phyloP scores from a whole-genome alignment of 2,113 vertebrate species.

The Urocitellus parryii region DNA sequence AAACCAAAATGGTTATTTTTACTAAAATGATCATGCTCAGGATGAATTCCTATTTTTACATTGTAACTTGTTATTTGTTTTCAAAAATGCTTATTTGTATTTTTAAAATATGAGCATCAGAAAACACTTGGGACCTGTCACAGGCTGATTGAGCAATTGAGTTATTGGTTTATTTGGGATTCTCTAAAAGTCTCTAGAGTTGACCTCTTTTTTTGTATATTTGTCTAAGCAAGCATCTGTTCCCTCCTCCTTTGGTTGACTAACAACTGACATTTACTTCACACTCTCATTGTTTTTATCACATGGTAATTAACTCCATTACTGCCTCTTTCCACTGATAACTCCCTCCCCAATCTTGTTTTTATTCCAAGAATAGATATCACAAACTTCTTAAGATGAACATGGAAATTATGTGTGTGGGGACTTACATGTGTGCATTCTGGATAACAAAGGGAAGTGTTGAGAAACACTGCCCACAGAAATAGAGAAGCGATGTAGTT shows the following conservation, averaged over 20 bases:
- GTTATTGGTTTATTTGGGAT: not conserved
- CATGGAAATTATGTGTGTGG: not conserved
- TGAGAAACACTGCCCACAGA: constrained; percentile 7
- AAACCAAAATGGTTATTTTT: not conserved
- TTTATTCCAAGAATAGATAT: constrained; percentile 35
- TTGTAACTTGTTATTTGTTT: constrained; percentile 12
- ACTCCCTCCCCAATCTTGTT: not conserved
- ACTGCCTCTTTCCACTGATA: not conserved
- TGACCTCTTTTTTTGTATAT: not conserved
- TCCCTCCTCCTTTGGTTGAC: constrained; percentile 24
- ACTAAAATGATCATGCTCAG: not conserved
- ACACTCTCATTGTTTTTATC: constrained; percentile 18
- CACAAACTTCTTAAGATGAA: constrained; percentile 9
- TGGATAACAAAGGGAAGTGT: not conserved
- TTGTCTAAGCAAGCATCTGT: not conserved
- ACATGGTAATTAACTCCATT: constrained; percentile 30
- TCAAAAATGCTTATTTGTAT: not conserved
- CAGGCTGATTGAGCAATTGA: not conserved
- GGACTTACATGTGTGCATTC: not conserved
- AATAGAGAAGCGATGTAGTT: not conserved
- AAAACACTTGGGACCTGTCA: not conserved
- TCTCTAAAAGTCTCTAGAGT: constrained; percentile 30
- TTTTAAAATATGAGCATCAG: not conserved
- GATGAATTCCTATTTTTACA: not conserved
- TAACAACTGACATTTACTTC: constrained; percentile 58